Conservation (phyloP, 2,113 vertebrate genomes). For the Osmerus eperlanus region DNA sequence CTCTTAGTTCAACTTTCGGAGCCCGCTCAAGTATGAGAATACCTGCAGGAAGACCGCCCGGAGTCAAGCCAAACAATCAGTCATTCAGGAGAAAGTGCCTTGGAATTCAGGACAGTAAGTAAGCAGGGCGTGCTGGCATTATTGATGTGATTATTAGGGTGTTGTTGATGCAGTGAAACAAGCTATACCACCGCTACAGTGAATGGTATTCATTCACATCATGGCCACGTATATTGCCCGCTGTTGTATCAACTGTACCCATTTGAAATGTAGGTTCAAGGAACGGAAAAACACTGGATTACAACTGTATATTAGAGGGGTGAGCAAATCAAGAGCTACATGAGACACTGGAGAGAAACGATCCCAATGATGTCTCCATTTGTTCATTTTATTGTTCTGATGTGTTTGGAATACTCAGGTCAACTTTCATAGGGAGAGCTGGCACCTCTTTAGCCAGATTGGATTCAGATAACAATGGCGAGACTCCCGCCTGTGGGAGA, state of each 20-base stretch:
- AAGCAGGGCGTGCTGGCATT: slow-evolving; percentile 32
- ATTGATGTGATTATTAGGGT: background rate
- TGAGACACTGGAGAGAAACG: background rate
- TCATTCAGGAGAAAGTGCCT: slow-evolving; percentile 25
- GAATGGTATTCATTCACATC: background rate
- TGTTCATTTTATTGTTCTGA: background rate
- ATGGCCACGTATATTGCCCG: slow-evolving; percentile 12
- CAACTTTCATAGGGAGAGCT: slow-evolving; percentile 39
- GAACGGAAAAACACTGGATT: slow-evolving; percentile 30
- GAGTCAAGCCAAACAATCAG: slow-evolving; percentile 14
- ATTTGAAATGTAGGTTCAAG: slow-evolving; percentile 32
- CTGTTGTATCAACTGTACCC: too few species aligned
- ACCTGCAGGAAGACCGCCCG: slow-evolving; percentile 28
- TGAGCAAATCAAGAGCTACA: slow-evolving; percentile 31
- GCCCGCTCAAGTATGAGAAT: slow-evolving; percentile 13
- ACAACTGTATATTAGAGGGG: slow-evolving; percentile 38
- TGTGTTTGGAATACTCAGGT: slow-evolving; percentile 26
- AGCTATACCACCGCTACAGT: background rate
- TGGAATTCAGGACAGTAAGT: slow-evolving; percentile 31
- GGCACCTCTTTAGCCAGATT: slow-evolving; percentile 16
- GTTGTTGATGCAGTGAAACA: background rate
- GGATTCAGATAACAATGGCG: slow-evolving; percentile 29
- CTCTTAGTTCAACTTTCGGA: background rate
- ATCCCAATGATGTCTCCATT: background rate
- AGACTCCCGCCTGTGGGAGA: slow-evolving; percentile 39